Percentiles rank a stretch among this genome's conserved stretches.
These are phyloP conservation scores for Alexandromys fortis DNA, from an alignment of 2,113 vertebrate genomes.

Conservation along the genomic window DNA sequence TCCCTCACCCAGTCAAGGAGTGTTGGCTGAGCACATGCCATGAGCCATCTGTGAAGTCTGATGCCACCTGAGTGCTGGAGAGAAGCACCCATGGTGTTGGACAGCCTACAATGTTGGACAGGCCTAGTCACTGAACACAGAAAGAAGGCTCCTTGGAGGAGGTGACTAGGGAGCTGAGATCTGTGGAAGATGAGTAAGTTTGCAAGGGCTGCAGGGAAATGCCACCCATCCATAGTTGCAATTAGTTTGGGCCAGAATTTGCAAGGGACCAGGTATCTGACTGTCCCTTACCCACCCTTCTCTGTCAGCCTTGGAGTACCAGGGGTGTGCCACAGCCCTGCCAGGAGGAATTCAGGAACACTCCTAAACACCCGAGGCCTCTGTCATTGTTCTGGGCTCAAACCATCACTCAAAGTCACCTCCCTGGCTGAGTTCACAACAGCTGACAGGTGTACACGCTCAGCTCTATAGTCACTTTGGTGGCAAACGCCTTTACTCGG, in stretches of 20 bases:
- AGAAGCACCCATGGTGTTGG: background rate
- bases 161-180: background rate
- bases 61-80: background rate
- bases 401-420: background rate
- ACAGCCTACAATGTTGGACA: background rate
- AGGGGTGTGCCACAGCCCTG: background rate
- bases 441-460: background rate
- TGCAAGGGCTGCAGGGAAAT: background rate
- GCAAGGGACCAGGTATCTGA: background rate
- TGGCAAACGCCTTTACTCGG: background rate
- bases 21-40: background rate
- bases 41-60: background rate
- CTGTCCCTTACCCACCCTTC: background rate
- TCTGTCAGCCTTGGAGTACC: background rate
- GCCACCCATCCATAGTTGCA: rapidly evolving
- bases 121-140: background rate
- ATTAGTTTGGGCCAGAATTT: background rate
- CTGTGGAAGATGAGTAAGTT: background rate
- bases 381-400: background rate
- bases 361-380: background rate
- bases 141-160: background rate
- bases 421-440: background rate
- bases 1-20: background rate
- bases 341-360: background rate
- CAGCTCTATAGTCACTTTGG: background rate